Evolutionary conservation across 1,140 invertebrate species (phyloP), one percentile per base, ranked within the genome.

Genomic region (Brachionus paranguensis): DNA sequence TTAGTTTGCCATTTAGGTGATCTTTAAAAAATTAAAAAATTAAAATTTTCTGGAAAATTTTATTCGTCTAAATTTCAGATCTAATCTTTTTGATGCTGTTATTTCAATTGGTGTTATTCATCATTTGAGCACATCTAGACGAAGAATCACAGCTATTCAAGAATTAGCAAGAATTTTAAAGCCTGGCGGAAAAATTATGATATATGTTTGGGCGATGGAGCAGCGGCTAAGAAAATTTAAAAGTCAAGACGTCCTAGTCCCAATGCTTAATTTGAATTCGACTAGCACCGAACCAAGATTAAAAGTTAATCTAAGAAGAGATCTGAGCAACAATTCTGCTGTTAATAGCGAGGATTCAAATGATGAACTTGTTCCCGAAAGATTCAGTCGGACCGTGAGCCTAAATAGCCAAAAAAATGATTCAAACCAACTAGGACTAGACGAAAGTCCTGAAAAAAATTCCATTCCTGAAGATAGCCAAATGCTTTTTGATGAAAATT

Each of bases 181-280:
- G 84, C 95, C 96, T 79, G 96, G 96, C 1, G 96, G 96, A 3
- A 90, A 93, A 74, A 91, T 97, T n/a, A 93, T 98, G 85, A 94
- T 98, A 84, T 96, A 95, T 14, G 96, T 97, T 1, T 98, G 96
- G 96, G 95, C 96, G 12, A 95, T 97, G 93, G 96, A 98, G 89
- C 96, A 98, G 87, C 92, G 93, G 78, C 94, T 96, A 87, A 90
- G 94, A 85, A 94, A 94, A 90, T 99, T 99, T 90, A 89, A 91
- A 86, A 92, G 94, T 50, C 94, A 96, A 91, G 96, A 99, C 90
- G 95, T 98, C 53, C 90, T 99, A 41, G 94, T 99, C 84, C 96
- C 96, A 1, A 98, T 96, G 95, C 94, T 95, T 86, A 91, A 92
- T 72, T 37, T 55, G 27, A 81, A 43, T 17, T 17, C 45, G 8